These are phyloP conservation scores for Bubalus kerabau DNA, from an alignment of 2,113 vertebrate species.

Conservation along the genomic window DNA sequence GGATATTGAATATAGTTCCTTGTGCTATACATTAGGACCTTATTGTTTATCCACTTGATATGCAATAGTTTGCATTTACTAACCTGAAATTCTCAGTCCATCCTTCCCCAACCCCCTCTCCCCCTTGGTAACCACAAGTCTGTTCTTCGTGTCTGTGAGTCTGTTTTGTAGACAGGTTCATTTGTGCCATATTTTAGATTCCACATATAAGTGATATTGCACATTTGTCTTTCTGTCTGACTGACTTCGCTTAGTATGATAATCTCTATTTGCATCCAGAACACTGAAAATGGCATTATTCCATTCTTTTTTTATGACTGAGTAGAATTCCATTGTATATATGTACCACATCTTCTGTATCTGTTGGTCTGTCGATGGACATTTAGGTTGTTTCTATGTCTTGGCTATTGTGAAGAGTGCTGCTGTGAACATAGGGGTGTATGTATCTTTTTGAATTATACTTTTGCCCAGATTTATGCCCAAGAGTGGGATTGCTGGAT, in stretches of 20 bases:
- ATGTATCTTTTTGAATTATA: not conserved
- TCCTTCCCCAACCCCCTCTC: not conserved
- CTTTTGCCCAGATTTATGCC: not conserved
- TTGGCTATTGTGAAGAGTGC: not conserved
- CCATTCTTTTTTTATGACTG: not conserved
- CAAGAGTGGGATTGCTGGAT: not conserved
- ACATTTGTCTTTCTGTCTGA: not conserved
- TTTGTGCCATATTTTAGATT: not conserved
- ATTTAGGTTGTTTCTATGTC: not conserved
- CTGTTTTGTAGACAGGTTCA: not conserved
- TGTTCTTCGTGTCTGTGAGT: not conserved
- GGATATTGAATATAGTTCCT: not conserved
- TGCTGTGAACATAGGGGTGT: not conserved
- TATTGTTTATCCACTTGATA: not conserved
- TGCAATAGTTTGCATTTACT: not conserved
- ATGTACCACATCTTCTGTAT: not conserved
- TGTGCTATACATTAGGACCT: not conserved
- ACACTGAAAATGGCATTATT: not conserved
- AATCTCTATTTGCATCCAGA: not conserved
- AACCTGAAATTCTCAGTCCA: not conserved
- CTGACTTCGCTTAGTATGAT: not conserved
- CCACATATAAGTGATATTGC: fast-evolving
- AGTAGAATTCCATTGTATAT: not conserved
- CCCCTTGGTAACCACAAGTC: not conserved
- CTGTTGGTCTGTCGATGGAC: not conserved